Conservation (phyloP, 2,888 invertebrate species). For the Apoderus coryli region DNA sequence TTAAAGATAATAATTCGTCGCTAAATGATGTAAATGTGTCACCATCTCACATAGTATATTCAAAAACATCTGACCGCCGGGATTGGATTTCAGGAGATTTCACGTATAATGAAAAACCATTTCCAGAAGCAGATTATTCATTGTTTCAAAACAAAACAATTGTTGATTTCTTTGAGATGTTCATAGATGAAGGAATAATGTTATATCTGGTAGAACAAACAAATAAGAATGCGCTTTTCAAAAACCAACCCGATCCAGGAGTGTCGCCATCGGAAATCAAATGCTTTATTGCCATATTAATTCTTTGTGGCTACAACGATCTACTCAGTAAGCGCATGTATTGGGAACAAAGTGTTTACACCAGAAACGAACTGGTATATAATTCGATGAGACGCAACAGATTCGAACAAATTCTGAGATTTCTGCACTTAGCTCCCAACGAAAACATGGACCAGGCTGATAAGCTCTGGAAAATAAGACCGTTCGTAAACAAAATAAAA, state of each 20-base stretch:
- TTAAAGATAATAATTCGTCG: constrained; percentile 2
- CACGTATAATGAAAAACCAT: no score
- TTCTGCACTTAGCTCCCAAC: constrained; percentile 9
- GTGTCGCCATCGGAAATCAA: neutral
- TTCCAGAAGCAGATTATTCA: no score
- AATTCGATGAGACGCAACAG: constrained; percentile 8
- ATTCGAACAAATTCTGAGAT: constrained; percentile 6
- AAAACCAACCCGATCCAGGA: constrained; percentile 4
- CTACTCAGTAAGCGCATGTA: constrained; percentile 8
- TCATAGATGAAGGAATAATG: no score
- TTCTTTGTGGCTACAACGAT: constrained; percentile 7
- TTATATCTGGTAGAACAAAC: no score
- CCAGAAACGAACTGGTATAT: constrained; percentile 5
- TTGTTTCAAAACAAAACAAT: no score
- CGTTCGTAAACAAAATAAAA: constrained; percentile 5
- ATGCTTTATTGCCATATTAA: no score
- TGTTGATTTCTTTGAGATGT: no score
- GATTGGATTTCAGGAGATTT: no score
- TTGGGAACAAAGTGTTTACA: constrained; percentile 6
- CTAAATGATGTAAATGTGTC: no score
- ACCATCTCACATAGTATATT: no score
- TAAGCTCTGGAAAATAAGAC: constrained; percentile 8
- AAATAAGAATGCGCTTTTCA: constrained; percentile 6
- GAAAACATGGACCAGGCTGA: constrained; percentile 3
- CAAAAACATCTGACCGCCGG: no score